phyloP scores from a whole-genome alignment of 35 echinoderm and acorn worm species.

The Stichopus chloronotus region DNA sequence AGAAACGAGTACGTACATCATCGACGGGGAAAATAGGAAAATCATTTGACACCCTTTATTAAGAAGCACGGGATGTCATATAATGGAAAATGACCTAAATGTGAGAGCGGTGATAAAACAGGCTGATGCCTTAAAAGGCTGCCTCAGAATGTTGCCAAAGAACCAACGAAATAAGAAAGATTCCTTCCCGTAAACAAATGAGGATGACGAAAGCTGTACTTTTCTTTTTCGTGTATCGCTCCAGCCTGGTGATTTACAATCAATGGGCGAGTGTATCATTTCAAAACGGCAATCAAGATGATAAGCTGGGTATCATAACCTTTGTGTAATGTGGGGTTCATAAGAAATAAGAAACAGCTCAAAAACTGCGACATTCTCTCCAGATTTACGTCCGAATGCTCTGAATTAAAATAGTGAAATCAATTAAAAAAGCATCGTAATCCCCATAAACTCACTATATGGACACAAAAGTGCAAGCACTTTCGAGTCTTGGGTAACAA shows the following conservation, averaged over 20 bases:
- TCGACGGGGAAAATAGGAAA: too few relatives aligned
- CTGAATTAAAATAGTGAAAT: constrained; percentile 18
- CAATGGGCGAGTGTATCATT: constrained; percentile 12
- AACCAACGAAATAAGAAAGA: neutral
- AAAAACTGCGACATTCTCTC: neutral
- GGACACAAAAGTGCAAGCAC: constrained; percentile 7
- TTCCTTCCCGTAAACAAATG: constrained; percentile 2
- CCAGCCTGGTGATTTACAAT: neutral
- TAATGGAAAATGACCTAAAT: neutral
- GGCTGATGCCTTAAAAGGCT: neutral
- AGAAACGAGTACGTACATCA: too few relatives aligned
- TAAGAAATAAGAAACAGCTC: neutral
- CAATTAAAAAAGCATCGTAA: constrained; percentile 15
- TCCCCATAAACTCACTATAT: constrained; percentile 13
- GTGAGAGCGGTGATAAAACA: constrained; percentile 2
- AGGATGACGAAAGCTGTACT: neutral
- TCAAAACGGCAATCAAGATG: constrained; percentile 15
- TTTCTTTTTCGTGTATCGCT: constrained; percentile 6
- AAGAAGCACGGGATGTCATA: too few relatives aligned
- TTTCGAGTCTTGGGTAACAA: neutral
- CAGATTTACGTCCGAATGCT: constrained; percentile 12
- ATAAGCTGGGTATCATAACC: constrained; percentile 1
- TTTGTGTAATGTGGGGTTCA: neutral
- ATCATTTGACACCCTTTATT: too few relatives aligned
- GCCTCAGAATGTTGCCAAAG: neutral